A percentile compares a stretch with the other conserved stretches of the same genome.
These are phyloP conservation scores for Gambusia yucatana DNA, from an alignment of 2,797 vertebrate genomes.

Conservation along the genomic window DNA sequence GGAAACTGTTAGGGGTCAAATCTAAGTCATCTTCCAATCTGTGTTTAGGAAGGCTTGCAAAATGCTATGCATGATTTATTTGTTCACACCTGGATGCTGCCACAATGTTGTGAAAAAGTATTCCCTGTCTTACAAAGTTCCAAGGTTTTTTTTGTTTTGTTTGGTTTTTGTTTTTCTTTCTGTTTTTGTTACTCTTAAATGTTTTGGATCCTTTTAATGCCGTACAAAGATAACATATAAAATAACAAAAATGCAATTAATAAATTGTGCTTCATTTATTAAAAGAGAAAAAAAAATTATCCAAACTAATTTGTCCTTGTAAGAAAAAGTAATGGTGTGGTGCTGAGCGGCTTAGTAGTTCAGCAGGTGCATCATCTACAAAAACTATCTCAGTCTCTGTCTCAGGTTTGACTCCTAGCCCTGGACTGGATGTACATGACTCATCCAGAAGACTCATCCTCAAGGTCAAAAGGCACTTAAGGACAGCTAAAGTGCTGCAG, in stretches of 20 bases:
- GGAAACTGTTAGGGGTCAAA: conserved; percentile 69
- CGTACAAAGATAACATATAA: neutral
- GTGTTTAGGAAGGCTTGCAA: conserved; percentile 19
- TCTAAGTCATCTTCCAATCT: conserved; percentile 42
- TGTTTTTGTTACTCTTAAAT: neutral
- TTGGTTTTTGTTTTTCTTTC: neutral
- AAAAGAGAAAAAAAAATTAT: neutral
- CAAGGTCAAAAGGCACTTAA: neutral
- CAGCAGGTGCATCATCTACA: neutral
- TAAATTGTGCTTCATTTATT: neutral
- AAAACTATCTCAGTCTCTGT: neutral
- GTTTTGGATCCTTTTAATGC: neutral
- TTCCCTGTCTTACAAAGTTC: neutral
- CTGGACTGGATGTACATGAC: neutral
- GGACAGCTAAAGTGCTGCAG: neutral
- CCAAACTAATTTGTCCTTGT: neutral
- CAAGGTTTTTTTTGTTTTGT: neutral
- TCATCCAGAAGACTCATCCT: neutral
- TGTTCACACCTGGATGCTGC: neutral
- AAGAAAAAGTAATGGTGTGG: neutral
- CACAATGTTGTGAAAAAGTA: neutral
- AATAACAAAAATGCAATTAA: neutral
- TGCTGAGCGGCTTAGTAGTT: neutral
- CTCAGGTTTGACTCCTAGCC: neutral
- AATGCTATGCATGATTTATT: conserved; percentile 13